These are phyloP conservation scores for Epinephelus fuscoguttatus DNA, from an alignment of 2,113 vertebrate species.

Conservation along the genomic window DNA sequence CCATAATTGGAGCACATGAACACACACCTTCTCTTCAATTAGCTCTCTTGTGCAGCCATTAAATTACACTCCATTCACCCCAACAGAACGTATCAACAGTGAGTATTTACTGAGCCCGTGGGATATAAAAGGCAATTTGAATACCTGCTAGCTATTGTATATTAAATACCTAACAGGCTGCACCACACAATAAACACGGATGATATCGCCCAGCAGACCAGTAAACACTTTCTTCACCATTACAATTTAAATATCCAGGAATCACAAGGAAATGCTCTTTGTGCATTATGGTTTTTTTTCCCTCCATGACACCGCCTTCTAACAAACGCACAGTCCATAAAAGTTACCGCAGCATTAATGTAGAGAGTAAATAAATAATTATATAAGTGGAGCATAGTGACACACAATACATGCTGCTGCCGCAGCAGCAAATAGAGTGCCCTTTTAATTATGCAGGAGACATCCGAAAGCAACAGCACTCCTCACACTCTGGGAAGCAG, in stretches of 20 bases:
- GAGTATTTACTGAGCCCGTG: constrained; percentile 57
- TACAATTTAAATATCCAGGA: not conserved
- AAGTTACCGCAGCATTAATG: constrained; percentile 66
- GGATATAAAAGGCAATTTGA: constrained; percentile 58
- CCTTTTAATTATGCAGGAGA: constrained; percentile 89
- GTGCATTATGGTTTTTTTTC: constrained; percentile 5
- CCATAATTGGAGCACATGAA: constrained; percentile 70
- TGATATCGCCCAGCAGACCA: constrained; percentile 30
- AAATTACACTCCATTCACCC: constrained; percentile 62
- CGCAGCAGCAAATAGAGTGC: constrained; percentile 80
- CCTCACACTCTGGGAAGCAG: constrained; percentile 82
- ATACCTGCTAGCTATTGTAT: constrained; percentile 42
- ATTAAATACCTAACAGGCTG: constrained; percentile 52
- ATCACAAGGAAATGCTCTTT: constrained; percentile 25
- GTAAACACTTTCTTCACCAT: constrained; percentile 27
- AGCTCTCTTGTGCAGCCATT: constrained; percentile 66
- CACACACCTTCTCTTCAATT: constrained; percentile 68
- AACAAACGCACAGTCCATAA: constrained; percentile 65
- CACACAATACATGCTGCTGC: constrained; percentile 83
- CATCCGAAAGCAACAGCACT: constrained; percentile 84
- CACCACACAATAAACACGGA: constrained; percentile 16
- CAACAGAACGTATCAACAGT: constrained; percentile 61
- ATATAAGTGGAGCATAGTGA: constrained; percentile 78
- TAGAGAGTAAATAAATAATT: constrained; percentile 82
- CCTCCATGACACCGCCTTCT: not conserved